phyloP scores from a whole-genome alignment of 2,113 vertebrate species.

The Hymenochirus boettgeri region DNA sequence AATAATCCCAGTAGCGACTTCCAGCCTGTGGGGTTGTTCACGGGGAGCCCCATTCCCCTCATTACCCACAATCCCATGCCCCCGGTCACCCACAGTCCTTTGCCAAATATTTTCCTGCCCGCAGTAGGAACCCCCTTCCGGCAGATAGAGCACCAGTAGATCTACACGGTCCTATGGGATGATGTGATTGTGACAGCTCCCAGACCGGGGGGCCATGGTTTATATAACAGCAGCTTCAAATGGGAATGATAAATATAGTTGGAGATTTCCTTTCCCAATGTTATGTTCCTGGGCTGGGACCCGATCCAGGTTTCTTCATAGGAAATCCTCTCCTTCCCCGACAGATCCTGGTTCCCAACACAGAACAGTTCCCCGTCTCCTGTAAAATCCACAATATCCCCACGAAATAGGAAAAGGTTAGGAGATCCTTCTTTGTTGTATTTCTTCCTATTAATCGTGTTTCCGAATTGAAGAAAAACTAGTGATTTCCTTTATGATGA shows the following conservation, averaged over 20 bases:
- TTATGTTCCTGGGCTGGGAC: not conserved
- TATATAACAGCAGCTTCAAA: not conserved
- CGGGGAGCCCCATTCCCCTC: slow-evolving; percentile 36
- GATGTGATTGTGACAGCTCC: slow-evolving; percentile 11
- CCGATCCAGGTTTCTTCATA: not conserved
- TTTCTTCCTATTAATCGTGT: not conserved
- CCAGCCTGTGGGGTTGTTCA: slow-evolving; percentile 53
- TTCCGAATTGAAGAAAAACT: not conserved
- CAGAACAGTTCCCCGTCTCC: slow-evolving; percentile 9
- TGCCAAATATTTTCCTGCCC: too few species aligned
- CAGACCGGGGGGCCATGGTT: slow-evolving; percentile 1
- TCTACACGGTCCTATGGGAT: slow-evolving; percentile 1
- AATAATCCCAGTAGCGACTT: slow-evolving; percentile 56
- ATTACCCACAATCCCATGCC: slow-evolving; percentile 30
- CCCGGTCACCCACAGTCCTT: not conserved
- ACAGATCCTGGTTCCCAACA: not conserved
- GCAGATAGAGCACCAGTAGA: too few species aligned
- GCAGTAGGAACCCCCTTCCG: too few species aligned
- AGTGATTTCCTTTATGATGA: not conserved
- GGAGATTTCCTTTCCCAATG: not conserved
- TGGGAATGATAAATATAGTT: not conserved
- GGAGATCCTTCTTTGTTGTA: not conserved
- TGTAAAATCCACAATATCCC: slow-evolving; percentile 1
- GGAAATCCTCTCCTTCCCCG: not conserved
- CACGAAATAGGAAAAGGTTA: not conserved